These are phyloP conservation scores for Petrolisthes manimaculis DNA, from an alignment of 2,888 invertebrate genomes.

Conservation along the genomic window DNA sequence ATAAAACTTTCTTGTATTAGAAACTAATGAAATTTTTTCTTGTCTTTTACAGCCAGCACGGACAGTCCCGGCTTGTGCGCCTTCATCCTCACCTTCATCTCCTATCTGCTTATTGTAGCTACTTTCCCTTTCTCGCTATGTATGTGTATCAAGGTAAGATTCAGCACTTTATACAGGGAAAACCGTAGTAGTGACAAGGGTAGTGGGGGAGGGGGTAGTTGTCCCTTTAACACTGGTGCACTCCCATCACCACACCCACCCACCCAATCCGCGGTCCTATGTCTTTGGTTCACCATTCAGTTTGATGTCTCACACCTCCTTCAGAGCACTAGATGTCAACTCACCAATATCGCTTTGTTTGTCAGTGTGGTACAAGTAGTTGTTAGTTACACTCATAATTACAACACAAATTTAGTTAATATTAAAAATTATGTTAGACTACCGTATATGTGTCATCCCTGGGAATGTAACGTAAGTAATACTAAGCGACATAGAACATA, in stretches of 20 bases:
- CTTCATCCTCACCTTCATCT: constrained; percentile 68
- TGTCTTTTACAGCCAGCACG: constrained; percentile 56
- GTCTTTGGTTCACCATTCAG: neutral
- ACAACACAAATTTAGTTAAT: too few species aligned
- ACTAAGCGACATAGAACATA: too few species aligned
- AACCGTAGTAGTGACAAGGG: neutral
- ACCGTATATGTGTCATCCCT: too few species aligned
- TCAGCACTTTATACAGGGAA: neutral
- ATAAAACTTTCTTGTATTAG: neutral
- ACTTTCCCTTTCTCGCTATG: constrained; percentile 69
- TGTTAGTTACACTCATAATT: too few species aligned
- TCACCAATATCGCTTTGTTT: too few species aligned
- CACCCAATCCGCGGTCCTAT: too few species aligned
- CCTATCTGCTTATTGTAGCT: constrained; percentile 68
- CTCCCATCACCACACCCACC: neutral
- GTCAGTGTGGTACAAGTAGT: too few species aligned
- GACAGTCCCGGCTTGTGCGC: constrained; percentile 66
- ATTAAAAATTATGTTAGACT: too few species aligned
- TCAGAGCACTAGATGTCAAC: too few species aligned
- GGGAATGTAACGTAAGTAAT: too few species aligned
- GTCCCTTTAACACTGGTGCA: neutral
- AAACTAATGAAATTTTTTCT: neutral
- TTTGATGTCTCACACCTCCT: too few species aligned
- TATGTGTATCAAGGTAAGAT: constrained; percentile 68
- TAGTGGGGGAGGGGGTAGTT: neutral